Conservation (phyloP, 2,888 invertebrate species). For the Mongoloraphidia duomilia region DNA sequence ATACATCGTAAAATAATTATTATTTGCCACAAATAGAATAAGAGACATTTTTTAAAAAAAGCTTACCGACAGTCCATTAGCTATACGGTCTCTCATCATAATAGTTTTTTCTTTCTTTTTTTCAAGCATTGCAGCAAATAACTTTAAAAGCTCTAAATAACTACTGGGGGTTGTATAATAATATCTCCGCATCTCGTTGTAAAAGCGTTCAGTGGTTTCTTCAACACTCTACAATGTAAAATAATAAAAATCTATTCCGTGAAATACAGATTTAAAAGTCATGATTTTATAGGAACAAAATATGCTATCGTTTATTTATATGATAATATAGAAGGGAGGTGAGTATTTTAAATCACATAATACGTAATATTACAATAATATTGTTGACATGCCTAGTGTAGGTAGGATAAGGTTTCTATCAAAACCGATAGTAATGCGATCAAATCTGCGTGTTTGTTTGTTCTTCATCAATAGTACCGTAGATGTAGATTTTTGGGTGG, state of each 20-base stretch:
- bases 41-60: slow-evolving; percentile 3
- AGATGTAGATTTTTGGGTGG: too few species aligned
- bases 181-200: slow-evolving; percentile 66
- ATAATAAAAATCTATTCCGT: not conserved
- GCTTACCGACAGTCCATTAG: slow-evolving; percentile 52
- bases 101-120: slow-evolving; percentile 56
- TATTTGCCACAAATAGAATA: not conserved
- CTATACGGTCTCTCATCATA: slow-evolving; percentile 49
- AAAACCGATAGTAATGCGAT: too few species aligned
- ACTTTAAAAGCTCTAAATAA: slow-evolving; percentile 70
- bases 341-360: too few species aligned
- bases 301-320: too few species aligned
- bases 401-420: too few species aligned
- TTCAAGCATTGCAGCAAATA: slow-evolving; percentile 55
- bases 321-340: too few species aligned
- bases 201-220: slow-evolving; percentile 59
- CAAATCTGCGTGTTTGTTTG: too few species aligned
- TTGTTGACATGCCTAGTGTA: too few species aligned
- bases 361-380: too few species aligned
- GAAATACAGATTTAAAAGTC: too few species aligned
- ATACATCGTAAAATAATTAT: not conserved
- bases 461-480: too few species aligned
- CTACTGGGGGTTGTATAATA: slow-evolving; percentile 89
- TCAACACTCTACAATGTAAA: slow-evolving; percentile 51
- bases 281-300: too few species aligned